phyloP scores from a whole-genome alignment of 1,140 invertebrate species.

The Apocrypta bakeri region DNA sequence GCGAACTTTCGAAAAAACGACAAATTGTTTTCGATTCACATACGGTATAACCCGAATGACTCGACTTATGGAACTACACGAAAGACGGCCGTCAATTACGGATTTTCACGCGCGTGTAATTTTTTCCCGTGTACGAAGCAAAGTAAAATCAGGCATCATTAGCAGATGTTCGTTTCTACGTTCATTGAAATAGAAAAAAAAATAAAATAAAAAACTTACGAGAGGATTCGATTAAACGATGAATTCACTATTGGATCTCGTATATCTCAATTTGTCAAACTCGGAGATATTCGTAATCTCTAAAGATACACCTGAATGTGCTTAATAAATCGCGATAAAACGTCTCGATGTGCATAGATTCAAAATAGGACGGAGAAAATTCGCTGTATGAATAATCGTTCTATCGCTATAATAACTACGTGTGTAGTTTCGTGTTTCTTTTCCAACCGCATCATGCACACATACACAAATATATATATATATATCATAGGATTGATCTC shows the following conservation, averaged over 20 bases:
- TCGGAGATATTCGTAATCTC: too few relatives aligned
- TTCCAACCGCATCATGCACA: too few relatives aligned
- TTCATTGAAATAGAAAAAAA: background rate
- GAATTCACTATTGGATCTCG: background rate
- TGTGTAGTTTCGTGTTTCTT: background rate
- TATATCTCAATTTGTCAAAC: background rate
- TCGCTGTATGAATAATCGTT: background rate
- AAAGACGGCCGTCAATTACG: slow-evolving; percentile 12
- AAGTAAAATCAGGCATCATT: slow-evolving; percentile 2
- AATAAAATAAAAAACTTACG: background rate
- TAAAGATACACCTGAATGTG: too few relatives aligned
- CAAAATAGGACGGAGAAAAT: background rate
- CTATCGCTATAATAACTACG: background rate
- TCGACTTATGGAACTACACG: background rate
- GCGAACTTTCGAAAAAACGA: slow-evolving; percentile 31
- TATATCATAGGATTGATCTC: too few relatives aligned
- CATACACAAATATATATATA: too few relatives aligned
- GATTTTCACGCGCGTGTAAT: slow-evolving; percentile 1
- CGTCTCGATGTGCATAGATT: background rate
- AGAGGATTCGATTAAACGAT: background rate
- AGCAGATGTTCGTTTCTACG: background rate
- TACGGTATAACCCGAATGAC: background rate
- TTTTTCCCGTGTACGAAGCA: background rate
- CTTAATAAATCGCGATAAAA: background rate
- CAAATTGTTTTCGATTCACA: background rate